Base-by-base conservation (phyloP, 2,888 invertebrate genomes). In the Ecliptopera silaceata region DNA sequence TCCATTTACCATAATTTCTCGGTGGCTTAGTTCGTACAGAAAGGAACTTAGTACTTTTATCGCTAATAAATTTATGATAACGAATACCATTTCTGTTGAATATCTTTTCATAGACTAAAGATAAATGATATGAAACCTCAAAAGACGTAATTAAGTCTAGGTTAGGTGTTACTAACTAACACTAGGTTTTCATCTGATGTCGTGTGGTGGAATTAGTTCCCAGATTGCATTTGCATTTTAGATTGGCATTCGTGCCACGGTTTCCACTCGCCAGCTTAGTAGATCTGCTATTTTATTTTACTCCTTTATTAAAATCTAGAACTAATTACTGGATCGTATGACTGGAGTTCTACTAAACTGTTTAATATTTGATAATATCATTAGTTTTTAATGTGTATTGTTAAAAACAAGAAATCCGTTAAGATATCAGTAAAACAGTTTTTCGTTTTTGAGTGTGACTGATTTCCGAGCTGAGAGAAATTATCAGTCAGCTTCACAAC, bases 181-280 rank as follows among this genome's bases (percentile, higher is more conserved):
- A 12, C 4, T 45, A 41, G 26, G 22, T 36, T 38, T 26, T 39
- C n/a, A 29, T 29, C 6, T n/a, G 44, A 12, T 13, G 38, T 39
- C 43, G 49, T 42, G 44, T 22, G 17, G 31, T 41, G 29, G 42
- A 59, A 45, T 54, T 49, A 43, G 63, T 61, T 55, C 55, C 45
- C 56, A 68, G 69, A 76, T 72, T 69, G 69, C 68, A 74, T 76
- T 74, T 75, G 72, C 72, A 76, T 72, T 76, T 76, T 70, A 76
- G 68, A 75, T 76, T 75, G 71, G 59, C 44, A 57, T 52, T 48
- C 73, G 70, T 74, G 75, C 68, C 60, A 51, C 50, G 36, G 53
- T 34, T 58, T 11, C 56, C n/a, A 52, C 58, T 34, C 58, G 47
- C 48, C 55, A 63, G 72, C 70, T 74, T 72, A 72, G 41, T 62